phyloP scores from a whole-genome alignment of 2,888 invertebrate genomes.

The Cheilosia variabilis region DNA sequence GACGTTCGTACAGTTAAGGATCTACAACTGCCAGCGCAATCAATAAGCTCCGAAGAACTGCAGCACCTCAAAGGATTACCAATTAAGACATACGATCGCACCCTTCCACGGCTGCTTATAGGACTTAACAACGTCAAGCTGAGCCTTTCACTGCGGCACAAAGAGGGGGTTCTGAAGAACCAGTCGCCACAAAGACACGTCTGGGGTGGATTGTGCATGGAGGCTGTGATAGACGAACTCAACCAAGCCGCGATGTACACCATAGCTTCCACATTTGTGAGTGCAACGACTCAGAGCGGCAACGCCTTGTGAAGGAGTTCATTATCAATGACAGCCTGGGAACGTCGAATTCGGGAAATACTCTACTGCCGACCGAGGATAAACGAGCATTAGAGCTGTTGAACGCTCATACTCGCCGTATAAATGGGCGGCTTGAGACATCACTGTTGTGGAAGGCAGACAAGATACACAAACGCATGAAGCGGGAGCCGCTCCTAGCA shows the following conservation, averaged over 20 bases:
- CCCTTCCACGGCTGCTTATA: slow-evolving; percentile 1
- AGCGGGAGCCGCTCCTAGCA: not conserved
- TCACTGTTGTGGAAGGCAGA: slow-evolving; percentile 1
- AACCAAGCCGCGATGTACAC: too few relatives aligned
- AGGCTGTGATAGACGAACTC: not conserved
- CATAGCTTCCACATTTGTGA: too few relatives aligned
- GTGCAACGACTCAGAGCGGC: too few relatives aligned
- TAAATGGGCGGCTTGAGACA: not conserved
- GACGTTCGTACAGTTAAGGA: too few relatives aligned
- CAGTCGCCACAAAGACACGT: slow-evolving; percentile 1
- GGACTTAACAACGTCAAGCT: slow-evolving; percentile 8
- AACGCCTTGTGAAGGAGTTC: too few relatives aligned
- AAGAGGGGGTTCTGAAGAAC: not conserved
- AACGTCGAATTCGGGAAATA: too few relatives aligned
- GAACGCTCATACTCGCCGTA: not conserved
- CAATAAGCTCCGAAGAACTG: too few relatives aligned
- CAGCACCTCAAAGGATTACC: too few relatives aligned
- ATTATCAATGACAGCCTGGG: too few relatives aligned
- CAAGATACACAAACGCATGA: not conserved
- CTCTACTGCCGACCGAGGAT: not conserved
- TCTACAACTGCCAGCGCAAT: too few relatives aligned
- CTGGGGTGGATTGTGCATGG: slow-evolving; percentile 16
- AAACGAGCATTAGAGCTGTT: not conserved
- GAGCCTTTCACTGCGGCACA: not conserved
- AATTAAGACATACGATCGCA: too few relatives aligned